Percentiles rank a stretch among this genome's conserved stretches.
phyloP scores from a whole-genome alignment of 2,888 invertebrate genomes.

The Cephus nigrinus region DNA sequence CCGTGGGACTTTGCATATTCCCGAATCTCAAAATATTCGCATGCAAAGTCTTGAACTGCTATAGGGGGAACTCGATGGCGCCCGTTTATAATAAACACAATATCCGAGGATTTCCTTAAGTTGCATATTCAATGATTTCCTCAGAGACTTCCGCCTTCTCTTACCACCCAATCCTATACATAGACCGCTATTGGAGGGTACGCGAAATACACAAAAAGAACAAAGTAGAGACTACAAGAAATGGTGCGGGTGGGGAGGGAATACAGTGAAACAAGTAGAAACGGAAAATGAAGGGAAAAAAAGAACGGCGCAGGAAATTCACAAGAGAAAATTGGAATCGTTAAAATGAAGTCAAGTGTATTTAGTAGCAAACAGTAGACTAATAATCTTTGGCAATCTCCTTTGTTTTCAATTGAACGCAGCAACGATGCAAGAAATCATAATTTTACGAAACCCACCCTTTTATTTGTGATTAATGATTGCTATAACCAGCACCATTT shows the following conservation, averaged over 20 bases:
- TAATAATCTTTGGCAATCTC: neutral
- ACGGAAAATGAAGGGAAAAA: constrained; percentile 1
- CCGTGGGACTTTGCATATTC: constrained; percentile 37
- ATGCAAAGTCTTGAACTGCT: constrained; percentile 47
- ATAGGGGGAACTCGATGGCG: constrained; percentile 17
- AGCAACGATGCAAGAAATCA: neutral
- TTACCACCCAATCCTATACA: constrained; percentile 11
- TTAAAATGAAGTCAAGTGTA: neutral
- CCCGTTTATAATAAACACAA: constrained; percentile 65
- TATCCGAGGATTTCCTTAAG: constrained; percentile 68
- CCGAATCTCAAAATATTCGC: constrained; percentile 63
- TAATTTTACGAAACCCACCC: neutral
- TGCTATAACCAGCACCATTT: neutral
- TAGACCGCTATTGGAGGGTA: neutral
- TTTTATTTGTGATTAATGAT: neutral
- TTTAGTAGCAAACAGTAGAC: neutral
- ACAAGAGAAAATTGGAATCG: neutral
- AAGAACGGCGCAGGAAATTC: neutral
- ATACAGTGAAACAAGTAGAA: neutral
- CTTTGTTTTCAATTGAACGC: neutral
- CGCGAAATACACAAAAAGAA: constrained; percentile 5
- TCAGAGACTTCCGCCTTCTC: constrained; percentile 70
- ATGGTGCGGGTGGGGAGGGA: neutral
- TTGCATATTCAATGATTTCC: constrained; percentile 84
- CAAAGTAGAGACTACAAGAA: neutral